Evolutionary conservation across 2,113 vertebrate genomes (phyloP).

Genomic region (Spheniscus mendiculus): DNA sequence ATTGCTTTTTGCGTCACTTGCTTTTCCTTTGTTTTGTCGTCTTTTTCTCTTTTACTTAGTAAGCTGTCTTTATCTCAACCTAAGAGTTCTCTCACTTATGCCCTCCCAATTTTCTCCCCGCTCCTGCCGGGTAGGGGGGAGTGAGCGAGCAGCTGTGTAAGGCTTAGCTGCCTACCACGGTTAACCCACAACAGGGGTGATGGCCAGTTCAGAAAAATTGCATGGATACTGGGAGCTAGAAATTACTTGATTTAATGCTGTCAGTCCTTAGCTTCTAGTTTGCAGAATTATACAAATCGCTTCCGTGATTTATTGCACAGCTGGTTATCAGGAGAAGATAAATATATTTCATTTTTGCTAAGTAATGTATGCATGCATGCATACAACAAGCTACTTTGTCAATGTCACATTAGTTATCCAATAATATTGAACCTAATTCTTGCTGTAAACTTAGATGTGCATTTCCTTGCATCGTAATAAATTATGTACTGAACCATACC

Average conservation of each 20-base stretch:
- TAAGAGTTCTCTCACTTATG: background rate
- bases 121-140: background rate
- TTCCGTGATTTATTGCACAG: background rate
- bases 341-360: background rate
- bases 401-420: slow-evolving; percentile 26
- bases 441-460: background rate
- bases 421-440: slow-evolving; percentile 8
- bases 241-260: background rate
- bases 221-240: background rate
- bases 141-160: background rate
- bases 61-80: background rate
- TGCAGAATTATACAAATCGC: background rate
- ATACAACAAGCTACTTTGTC: background rate
- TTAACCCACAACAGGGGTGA: background rate
- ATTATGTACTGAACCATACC: background rate
- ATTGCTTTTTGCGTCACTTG: background rate
- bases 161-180: background rate
- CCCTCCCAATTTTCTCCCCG: background rate
- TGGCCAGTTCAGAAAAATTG: background rate
- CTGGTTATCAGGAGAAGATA: background rate
- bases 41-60: background rate
- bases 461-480: background rate
- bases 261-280: background rate
- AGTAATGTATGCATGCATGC: background rate
- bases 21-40: background rate